Evolutionary conservation across 1,140 invertebrate species (phyloP), one percentile per base, ranked within the genome.

Genomic region (Calephelis nemesis): DNA sequence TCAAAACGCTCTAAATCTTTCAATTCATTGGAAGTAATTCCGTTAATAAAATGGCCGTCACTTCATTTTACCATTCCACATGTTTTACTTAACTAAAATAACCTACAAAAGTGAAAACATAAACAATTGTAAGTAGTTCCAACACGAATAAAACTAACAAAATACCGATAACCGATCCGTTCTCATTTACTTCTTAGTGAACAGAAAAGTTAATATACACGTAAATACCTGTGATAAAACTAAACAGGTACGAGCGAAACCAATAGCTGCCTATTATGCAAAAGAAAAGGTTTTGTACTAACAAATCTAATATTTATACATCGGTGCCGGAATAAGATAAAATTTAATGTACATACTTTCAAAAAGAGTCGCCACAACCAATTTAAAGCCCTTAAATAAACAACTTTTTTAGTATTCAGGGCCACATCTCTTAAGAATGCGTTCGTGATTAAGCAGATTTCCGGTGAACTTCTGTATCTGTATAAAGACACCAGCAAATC

Each of bases 241-340:
- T 82, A 78, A 81, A 77, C 73, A 80, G 77, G 77, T 82, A 84
- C 74, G 70, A 83, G 78, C 74, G 76, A 80, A 85, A 85, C 75
- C 79, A 79, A 85, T 68, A 76, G 77, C 74, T 79, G 78, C 75
- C 72, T 70, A 65, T 47, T 68, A 62, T 30, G 69, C 50, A 52
- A 65, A 77, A 79, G 69, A 74, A 74, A 80, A 71, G 70, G 49
- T 66, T 85, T 87, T 87, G 84, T 87, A 87, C 84, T 87, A 79
- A 83, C 52, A 70, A 74, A 65, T 68, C 58, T 60, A 60, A 60
- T 40, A 60, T 60, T 60, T 39, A 60, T 60, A 39, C 42, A 60
- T 40, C 39, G 39, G 58, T 40, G n/a, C 30, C 58, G 58, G 39
- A 60, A 60, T 10, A 42, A 60, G 39, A 60, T 60, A 30, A 60